Base-by-base conservation (phyloP, 2,888 invertebrate species). In the Tinea semifulvella region DNA sequence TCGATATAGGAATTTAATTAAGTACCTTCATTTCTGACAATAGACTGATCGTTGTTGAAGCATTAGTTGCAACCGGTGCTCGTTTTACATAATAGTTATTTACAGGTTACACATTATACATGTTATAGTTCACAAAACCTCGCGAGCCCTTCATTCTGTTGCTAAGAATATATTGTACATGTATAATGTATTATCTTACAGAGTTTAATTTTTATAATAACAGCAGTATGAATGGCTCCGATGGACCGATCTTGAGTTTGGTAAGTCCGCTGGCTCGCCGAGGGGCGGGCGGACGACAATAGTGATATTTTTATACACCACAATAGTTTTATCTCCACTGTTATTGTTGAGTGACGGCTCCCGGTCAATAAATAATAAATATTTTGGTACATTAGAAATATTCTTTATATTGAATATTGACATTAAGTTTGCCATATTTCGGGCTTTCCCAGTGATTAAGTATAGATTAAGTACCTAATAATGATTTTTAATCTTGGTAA, bases 41-140 rank as follows among this genome's bases (percentile, higher is more conserved):
- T 80, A 80, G 79, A 80, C 79, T 80, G 79, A 80, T 75, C 57
- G 75, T 77, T 77, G 73, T 77, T 80, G 59, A 67, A 72, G 75
- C 77, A 72, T 77, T 73, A 68, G 76, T 77, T 77, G 76, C 77
- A 59, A 77, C 74, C 76, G 80, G 80, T 80, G 80, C 80, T 80
- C 70, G 68, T 77, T 79, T 76, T 74, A 74, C 62, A 68, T 63
- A 62, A 75, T 79, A 79, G 75, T 76, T 80, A 79, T 79, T 77
- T 80, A 80, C 79, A 75, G 77, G 71, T 75, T 76, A 76, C 73
- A 77, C 68, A 61, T 22, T 22, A 40, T 22, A 40, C 17, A 39
- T 39, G 16, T 35, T 39, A 39, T 16, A 40, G 13, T 31, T 11
- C n/a, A 5, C n/a, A n/a, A 11, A 31, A 7, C 4, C 40, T 17